Conservation (phyloP, 2,113 vertebrate species). For the Calidris pugnax region DNA sequence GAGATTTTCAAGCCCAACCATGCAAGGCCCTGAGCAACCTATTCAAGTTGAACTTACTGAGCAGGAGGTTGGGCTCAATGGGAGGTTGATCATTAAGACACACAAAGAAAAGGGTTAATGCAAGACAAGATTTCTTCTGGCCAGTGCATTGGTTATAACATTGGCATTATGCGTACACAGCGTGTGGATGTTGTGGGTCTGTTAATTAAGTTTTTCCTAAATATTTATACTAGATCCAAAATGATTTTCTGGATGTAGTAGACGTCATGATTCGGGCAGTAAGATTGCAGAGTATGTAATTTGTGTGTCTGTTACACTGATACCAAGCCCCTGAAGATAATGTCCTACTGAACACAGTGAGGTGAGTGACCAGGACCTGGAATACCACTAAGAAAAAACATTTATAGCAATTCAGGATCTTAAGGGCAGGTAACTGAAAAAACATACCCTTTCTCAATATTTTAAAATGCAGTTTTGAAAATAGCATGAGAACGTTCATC, state of each 20-base stretch:
- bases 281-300: not conserved
- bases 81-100: not conserved
- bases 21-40: not conserved
- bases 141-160: not conserved
- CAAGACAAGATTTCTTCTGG: not conserved
- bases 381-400: not conserved
- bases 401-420: not conserved
- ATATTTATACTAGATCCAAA: not conserved
- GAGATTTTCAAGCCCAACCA: not conserved
- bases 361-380: not conserved
- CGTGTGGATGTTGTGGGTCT: not conserved
- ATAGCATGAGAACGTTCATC: not conserved
- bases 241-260: accelerated
- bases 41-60: not conserved
- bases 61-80: not conserved
- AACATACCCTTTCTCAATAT: not conserved
- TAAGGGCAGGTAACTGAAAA: not conserved
- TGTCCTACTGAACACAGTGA: no score
- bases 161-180: not conserved
- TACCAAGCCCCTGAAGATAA: not conserved
- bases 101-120: not conserved
- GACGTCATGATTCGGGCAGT: not conserved
- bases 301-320: not conserved
- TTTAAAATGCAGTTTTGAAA: not conserved
- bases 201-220: not conserved